Evolutionary conservation across 1,140 invertebrate genomes (phyloP).

Genomic region (Condylostylus longicornis): DNA sequence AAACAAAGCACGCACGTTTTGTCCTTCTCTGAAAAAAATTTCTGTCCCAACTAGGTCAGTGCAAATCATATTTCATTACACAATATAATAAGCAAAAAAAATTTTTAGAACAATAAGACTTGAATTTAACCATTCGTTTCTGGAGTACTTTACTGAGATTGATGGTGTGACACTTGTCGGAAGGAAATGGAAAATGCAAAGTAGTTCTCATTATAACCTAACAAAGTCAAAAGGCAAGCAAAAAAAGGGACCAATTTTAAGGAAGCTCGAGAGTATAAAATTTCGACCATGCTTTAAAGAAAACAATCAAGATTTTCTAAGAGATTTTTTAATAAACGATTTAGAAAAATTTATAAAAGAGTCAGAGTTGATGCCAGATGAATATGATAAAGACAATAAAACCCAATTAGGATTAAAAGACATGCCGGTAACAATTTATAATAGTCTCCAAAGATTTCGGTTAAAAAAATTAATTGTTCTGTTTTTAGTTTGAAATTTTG

Average conservation of each 20-base stretch:
- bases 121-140: conserved; percentile 66
- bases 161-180: conserved; percentile 68
- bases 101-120: conserved; percentile 50
- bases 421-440: conserved; percentile 17
- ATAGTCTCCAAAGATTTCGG: no score
- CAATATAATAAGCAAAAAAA: neutral
- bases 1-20: conserved; percentile 56
- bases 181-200: conserved; percentile 14
- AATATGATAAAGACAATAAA: conserved; percentile 1
- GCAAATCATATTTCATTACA: neutral
- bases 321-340: conserved; percentile 30
- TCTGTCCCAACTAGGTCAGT: conserved; percentile 48
- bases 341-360: conserved; percentile 24
- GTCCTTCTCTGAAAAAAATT: conserved; percentile 47
- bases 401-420: conserved; percentile 11
- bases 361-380: neutral
- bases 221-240: conserved; percentile 7
- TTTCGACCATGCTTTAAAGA: conserved; percentile 20
- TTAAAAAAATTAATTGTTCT: conserved; percentile 4
- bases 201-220: conserved; percentile 10
- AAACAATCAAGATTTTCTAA: conserved; percentile 15
- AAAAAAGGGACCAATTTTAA: conserved; percentile 19
- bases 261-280: conserved; percentile 23
- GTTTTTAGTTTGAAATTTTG: conserved; percentile 35
- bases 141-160: conserved; percentile 77